Percentiles rank a stretch among this genome's conserved stretches.
These are phyloP conservation scores for Melanerpes formicivorus DNA, from an alignment of 2,113 vertebrate genomes.

Conservation along the genomic window DNA sequence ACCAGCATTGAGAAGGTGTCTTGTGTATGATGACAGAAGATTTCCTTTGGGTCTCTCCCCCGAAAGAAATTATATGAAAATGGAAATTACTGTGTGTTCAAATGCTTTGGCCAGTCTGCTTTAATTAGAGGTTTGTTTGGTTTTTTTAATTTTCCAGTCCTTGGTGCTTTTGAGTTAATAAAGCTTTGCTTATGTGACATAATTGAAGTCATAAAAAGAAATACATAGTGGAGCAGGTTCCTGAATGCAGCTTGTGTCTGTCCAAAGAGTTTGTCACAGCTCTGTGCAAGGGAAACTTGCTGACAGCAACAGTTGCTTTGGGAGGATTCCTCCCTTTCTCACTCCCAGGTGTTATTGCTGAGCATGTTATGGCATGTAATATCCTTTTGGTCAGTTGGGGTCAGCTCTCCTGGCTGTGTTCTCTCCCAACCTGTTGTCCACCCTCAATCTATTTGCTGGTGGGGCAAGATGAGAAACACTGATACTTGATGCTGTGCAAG, in stretches of 20 bases:
- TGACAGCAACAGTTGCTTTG: background rate
- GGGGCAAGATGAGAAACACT: background rate
- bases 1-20: background rate
- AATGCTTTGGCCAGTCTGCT: background rate
- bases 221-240: background rate
- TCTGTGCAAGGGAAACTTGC: accelerated
- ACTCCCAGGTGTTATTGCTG: background rate
- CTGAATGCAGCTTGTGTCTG: accelerated
- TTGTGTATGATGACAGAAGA: background rate
- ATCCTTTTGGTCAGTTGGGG: too few relatives aligned
- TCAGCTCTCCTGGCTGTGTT: too few relatives aligned
- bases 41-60: background rate
- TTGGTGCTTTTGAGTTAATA: background rate
- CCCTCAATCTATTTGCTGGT: background rate
- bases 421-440: too few relatives aligned
- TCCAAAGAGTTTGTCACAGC: background rate
- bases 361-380: too few relatives aligned
- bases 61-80: background rate
- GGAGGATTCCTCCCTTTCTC: background rate
- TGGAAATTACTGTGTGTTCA: background rate
- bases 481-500: background rate
- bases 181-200: background rate
- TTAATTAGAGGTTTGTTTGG: background rate
- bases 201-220: background rate
- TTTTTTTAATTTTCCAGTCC: background rate